Evolutionary conservation across 2,113 vertebrate genomes (phyloP), one percentile per base, ranked within the genome.

Genomic region (Etia nguti): DNA sequence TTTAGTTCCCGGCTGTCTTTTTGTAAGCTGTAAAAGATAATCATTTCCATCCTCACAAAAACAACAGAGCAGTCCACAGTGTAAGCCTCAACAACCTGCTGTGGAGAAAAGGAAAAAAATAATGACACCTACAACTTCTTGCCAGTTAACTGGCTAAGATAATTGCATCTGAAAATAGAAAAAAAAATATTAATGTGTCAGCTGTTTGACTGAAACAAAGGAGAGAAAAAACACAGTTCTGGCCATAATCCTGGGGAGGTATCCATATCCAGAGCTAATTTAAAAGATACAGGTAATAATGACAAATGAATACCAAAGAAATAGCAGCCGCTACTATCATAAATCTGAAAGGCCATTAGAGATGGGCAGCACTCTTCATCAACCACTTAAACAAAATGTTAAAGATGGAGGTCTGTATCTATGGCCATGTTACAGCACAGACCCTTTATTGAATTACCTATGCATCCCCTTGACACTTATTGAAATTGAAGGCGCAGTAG

Each of bases 371-470:
- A 50, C 48, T 38, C 73, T 90, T 92, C 79, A 89, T 81, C 46
- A 84, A 81, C 59, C 90, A 88, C 83, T 92, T 88, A 84, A 82
- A 86, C 77, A 24, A 86, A 80, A 82, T 50, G 68, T 85, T 62
- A 79, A 85, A 84, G 48, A 86, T 84, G 46, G 29, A 82, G 54
- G 81, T 59, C 34, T 81, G 29, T 50, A 29, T 81, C 43, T 80
- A 62, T 10, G 36, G 16, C 13, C 31, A 36, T 6, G 7, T 82
- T 87, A 81, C 70, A 90, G 85, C 50, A 75, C 82, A 80, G 22
- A 70, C 41, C 62, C 84, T 91, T 86, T 57, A 91, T 83, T 90
- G 75, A 88, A 94, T 92, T 91, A 93, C 6, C 29, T 56, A 54
- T 4, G 6, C 20, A 80, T 62, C 24, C 70, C 75, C 54, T 70